Evolutionary conservation across 2,797 vertebrate species (phyloP).

Genomic region (Cuniculus paca): DNA sequence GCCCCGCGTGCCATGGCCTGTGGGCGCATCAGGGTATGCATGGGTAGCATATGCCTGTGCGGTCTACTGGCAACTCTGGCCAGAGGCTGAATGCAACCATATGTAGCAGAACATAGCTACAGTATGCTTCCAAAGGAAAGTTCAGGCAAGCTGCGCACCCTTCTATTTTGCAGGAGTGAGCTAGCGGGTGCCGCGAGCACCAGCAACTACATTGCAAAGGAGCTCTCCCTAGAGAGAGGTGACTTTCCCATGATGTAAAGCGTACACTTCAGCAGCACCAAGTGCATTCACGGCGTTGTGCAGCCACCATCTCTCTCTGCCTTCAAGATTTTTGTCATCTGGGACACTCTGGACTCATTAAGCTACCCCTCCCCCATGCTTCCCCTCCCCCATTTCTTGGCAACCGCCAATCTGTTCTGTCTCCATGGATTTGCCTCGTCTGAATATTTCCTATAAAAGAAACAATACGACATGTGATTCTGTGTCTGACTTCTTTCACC

Average conservation of each 20-base stretch:
- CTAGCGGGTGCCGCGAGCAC: neutral
- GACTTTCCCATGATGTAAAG: neutral
- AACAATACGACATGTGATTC: neutral
- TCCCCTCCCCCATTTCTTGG: neutral
- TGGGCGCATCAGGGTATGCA: neutral
- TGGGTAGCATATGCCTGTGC: neutral
- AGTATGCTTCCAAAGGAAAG: neutral
- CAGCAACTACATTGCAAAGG: neutral
- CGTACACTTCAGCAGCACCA: neutral
- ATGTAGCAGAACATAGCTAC: neutral
- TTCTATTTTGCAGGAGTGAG: neutral
- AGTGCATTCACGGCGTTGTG: neutral
- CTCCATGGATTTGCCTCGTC: slow-evolving; percentile 39
- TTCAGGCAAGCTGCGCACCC: neutral
- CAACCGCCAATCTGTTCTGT: neutral
- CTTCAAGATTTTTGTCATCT: slow-evolving; percentile 10
- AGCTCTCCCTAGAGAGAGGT: neutral
- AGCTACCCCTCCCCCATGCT: neutral
- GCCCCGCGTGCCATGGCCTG: fast-evolving
- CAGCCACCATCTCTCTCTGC: neutral
- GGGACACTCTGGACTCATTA: neutral
- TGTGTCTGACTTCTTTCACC: neutral
- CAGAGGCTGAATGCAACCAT: slow-evolving; percentile 28
- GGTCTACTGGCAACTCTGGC: neutral
- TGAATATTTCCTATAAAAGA: slow-evolving; percentile 13